These are phyloP conservation scores for Nymphalis urticae DNA, from an alignment of 2,888 invertebrate species.

Conservation along the genomic window DNA sequence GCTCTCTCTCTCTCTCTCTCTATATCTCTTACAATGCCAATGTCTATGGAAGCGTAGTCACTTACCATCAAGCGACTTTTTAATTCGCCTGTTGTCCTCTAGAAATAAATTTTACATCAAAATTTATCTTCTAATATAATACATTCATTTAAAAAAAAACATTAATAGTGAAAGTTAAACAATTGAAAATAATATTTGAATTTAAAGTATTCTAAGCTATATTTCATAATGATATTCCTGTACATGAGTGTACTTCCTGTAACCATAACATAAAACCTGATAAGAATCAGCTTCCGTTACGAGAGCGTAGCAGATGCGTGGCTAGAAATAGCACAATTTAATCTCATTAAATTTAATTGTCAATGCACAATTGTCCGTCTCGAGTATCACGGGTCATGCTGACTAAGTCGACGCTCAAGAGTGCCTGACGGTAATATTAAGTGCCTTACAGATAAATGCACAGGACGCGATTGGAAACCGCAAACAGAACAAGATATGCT, in stretches of 20 bases:
- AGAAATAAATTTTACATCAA: too few relatives aligned
- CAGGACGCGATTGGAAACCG: conserved; percentile 48
- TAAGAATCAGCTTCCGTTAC: conserved; percentile 56
- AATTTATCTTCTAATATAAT: too few relatives aligned
- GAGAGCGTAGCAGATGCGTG: conserved; percentile 53
- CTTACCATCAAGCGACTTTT: too few relatives aligned
- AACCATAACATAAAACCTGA: conserved; percentile 50
- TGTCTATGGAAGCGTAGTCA: too few relatives aligned
- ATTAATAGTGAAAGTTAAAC: conserved; percentile 1
- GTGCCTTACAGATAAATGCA: conserved; percentile 53
- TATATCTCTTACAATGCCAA: too few relatives aligned
- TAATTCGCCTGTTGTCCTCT: too few relatives aligned
- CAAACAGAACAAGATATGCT: conserved; percentile 41
- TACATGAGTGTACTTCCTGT: conserved; percentile 47
- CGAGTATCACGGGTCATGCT: conserved; percentile 64
- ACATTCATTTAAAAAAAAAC: neutral
- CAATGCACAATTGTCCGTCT: conserved; percentile 69
- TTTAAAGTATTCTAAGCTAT: conserved; percentile 19
- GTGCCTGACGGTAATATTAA: conserved; percentile 28
- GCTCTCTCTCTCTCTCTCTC: too few relatives aligned
- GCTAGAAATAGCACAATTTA: conserved; percentile 73
- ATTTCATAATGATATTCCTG: conserved; percentile 25
- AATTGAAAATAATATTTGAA: conserved; percentile 5
- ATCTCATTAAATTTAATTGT: conserved; percentile 76
- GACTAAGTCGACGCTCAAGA: conserved; percentile 54